A percentile compares a stretch with the other conserved stretches of the same genome.
Conservation (phyloP, 2,888 invertebrate species). For the Mythimna loreyi region DNA sequence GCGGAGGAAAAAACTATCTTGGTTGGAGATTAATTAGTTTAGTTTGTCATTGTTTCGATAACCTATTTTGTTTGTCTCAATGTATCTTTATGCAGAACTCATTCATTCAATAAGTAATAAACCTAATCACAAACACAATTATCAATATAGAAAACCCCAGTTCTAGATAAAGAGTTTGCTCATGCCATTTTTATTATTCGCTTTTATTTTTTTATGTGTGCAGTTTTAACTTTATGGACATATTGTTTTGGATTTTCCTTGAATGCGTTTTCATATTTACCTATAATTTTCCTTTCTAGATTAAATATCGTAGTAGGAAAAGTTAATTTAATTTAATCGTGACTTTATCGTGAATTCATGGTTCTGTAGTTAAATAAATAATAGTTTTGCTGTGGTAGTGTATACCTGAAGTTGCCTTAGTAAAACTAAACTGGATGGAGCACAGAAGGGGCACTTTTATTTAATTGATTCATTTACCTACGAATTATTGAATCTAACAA, state of each 20-base stretch:
- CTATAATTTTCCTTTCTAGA: neutral
- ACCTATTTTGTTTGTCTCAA: neutral
- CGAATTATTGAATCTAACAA: neutral
- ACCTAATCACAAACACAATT: conserved; percentile 41
- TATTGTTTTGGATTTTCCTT: conserved; percentile 7
- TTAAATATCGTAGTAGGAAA: conserved; percentile 7
- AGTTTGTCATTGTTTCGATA: neutral
- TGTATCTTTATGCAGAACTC: neutral
- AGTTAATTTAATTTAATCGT: neutral
- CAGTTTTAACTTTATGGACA: conserved; percentile 15
- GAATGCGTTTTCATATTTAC: neutral
- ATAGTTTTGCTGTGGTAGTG: neutral
- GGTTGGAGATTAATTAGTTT: neutral
- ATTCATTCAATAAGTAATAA: conserved; percentile 38
- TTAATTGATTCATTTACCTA: neutral
- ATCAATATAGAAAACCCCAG: conserved; percentile 47
- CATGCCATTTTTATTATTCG: conserved; percentile 25
- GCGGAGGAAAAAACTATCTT: neutral
- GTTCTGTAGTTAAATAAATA: neutral
- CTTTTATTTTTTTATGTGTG: conserved; percentile 26
- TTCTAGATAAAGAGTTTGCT: conserved; percentile 33
- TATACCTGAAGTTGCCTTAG: neutral
- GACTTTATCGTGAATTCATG: neutral
- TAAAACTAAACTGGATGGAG: neutral
- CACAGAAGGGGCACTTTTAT: no score